phyloP scores from a whole-genome alignment of 2,797 vertebrate genomes.

The Fistularia tabacaria region DNA sequence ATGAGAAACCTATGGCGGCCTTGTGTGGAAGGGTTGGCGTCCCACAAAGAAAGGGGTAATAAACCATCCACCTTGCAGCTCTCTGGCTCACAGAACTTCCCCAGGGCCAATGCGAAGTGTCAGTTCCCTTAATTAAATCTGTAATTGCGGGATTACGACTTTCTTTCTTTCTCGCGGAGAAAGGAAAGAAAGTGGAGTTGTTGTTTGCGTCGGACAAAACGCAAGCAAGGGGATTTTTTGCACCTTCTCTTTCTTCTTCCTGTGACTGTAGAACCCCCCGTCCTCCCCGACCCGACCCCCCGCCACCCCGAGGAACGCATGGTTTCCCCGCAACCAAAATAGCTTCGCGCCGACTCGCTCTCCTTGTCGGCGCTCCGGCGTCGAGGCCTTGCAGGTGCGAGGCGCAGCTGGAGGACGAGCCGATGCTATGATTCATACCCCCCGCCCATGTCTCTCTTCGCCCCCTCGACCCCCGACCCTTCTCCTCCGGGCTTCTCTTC shows the following conservation, averaged over 20 bases:
- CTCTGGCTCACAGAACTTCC: constrained; percentile 70
- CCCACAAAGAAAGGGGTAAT: constrained; percentile 70
- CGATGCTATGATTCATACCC: constrained; percentile 66
- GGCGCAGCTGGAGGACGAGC: constrained; percentile 62
- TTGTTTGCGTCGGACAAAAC: constrained; percentile 58
- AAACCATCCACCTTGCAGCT: constrained; percentile 72
- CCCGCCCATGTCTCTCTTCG: constrained; percentile 5
- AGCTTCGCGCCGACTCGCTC: no score
- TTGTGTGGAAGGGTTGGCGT: constrained; percentile 63
- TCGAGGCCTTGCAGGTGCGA: constrained; percentile 68
- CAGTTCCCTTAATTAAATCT: constrained; percentile 80
- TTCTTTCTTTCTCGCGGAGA: constrained; percentile 62
- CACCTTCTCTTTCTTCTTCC: not conserved
- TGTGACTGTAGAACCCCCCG: not conserved
- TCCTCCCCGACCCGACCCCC: no score
- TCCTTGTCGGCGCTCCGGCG: no score
- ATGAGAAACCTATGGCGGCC: constrained; percentile 77
- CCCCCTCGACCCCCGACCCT: no score
- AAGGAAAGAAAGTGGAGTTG: constrained; percentile 56
- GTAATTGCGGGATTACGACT: constrained; percentile 75
- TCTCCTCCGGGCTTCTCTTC: constrained; percentile 11
- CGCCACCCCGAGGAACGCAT: no score
- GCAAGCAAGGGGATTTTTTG: constrained; percentile 32
- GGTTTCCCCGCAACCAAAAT: no score
- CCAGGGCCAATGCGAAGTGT: constrained; percentile 73